Percentiles rank a stretch among this genome's conserved stretches.
Conservation (phyloP, 2,888 invertebrate species). For the Craniophora ligustri region DNA sequence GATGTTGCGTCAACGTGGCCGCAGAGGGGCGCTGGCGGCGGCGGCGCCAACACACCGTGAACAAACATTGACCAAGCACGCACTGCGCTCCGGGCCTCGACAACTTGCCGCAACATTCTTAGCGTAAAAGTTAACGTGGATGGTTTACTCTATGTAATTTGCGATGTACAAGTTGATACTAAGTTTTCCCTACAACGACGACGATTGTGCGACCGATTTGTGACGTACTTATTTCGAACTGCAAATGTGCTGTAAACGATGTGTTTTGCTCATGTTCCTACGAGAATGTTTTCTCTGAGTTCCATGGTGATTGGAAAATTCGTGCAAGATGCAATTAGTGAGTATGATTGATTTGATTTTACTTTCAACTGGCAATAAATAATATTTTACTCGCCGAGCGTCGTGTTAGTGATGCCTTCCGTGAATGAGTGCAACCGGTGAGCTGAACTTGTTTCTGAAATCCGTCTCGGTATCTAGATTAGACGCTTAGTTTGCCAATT, state of each 20-base stretch:
- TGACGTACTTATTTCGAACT: slow-evolving; percentile 69
- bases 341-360: slow-evolving; percentile 68
- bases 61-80: slow-evolving; percentile 85
- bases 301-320: slow-evolving; percentile 70
- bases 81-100: slow-evolving; percentile 74
- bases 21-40: slow-evolving; percentile 71
- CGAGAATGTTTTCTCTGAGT: slow-evolving; percentile 64
- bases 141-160: slow-evolving; percentile 88
- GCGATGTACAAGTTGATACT: slow-evolving; percentile 82
- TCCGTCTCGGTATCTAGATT: slow-evolving; percentile 20
- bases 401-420: slow-evolving; percentile 28
- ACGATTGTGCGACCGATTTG: slow-evolving; percentile 77
- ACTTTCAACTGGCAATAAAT: slow-evolving; percentile 53
- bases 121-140: slow-evolving; percentile 87
- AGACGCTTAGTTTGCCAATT: slow-evolving; percentile 24
- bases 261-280: slow-evolving; percentile 71
- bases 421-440: slow-evolving; percentile 41
- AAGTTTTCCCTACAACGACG: slow-evolving; percentile 72
- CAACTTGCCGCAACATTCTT: slow-evolving; percentile 88
- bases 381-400: slow-evolving; percentile 16
- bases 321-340: slow-evolving; percentile 76
- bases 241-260: slow-evolving; percentile 69
- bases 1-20: slow-evolving; percentile 66
- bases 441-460: slow-evolving; percentile 34
- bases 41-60: slow-evolving; percentile 76